phyloP scores from a whole-genome alignment of 2,797 vertebrate species.

The Carduelis carduelis region DNA sequence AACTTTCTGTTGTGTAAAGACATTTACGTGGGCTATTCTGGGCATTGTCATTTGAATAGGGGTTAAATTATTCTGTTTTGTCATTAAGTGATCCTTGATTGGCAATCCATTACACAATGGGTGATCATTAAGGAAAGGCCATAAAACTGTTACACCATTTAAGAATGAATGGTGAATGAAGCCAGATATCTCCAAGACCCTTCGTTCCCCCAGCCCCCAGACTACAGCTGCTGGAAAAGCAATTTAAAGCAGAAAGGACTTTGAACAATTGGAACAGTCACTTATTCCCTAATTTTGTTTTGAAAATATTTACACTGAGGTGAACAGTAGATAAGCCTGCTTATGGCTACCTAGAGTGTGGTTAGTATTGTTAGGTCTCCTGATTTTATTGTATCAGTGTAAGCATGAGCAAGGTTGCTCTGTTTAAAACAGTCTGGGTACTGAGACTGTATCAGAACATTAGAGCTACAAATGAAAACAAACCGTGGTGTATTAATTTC shows the following conservation, averaged over 20 bases:
- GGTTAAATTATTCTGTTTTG: conserved; percentile 84
- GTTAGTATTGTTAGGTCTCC: neutral
- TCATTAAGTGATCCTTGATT: conserved; percentile 87
- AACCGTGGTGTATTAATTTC: neutral
- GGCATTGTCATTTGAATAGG: conserved; percentile 80
- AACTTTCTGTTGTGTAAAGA: conserved; percentile 78
- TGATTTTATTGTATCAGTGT: neutral
- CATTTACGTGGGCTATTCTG: conserved; percentile 77
- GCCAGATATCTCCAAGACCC: conserved; percentile 71
- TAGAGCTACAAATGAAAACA: neutral
- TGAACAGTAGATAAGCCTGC: neutral
- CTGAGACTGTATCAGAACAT: neutral
- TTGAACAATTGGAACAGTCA: neutral
- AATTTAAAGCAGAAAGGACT: neutral
- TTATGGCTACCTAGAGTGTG: neutral
- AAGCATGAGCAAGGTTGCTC: neutral
- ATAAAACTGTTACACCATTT: conserved; percentile 81
- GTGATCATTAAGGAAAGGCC: conserved; percentile 81
- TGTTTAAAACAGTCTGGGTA: neutral
- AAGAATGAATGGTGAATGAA: conserved; percentile 77
- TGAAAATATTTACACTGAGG: neutral
- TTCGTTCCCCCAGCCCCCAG: neutral
- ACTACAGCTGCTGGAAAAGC: neutral
- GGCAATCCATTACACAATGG: conserved; percentile 82
- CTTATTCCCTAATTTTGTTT: neutral